phyloP scores from a whole-genome alignment of 1,140 invertebrate genomes.

The Zaprionus ornatus region DNA sequence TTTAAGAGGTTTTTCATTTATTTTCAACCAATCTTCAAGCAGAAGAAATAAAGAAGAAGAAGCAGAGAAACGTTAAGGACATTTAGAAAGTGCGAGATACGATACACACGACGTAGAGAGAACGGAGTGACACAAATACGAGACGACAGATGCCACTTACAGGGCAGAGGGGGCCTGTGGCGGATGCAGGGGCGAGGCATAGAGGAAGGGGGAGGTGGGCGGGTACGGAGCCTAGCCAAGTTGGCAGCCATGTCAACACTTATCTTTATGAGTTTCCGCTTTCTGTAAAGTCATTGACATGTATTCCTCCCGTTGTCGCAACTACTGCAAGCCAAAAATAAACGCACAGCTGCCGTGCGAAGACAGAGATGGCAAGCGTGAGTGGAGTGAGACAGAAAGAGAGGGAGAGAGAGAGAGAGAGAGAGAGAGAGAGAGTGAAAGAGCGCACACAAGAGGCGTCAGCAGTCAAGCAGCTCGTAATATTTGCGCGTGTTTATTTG shows the following conservation, averaged over 20 bases:
- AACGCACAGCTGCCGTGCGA: constrained; percentile 41
- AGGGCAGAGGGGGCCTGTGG: constrained; percentile 9
- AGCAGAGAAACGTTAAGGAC: constrained; percentile 3
- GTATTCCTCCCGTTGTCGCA: constrained; percentile 58
- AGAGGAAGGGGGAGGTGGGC: constrained; percentile 4
- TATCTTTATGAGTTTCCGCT: constrained; percentile 83
- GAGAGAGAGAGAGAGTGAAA: not conserved
- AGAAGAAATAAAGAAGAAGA: constrained; percentile 1
- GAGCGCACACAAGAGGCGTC: constrained; percentile 11
- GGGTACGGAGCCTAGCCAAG: constrained; percentile 51
- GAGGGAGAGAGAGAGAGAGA: not conserved
- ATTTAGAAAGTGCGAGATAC: constrained; percentile 51
- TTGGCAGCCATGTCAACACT: constrained; percentile 81
- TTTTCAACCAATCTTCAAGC: constrained; percentile 29
- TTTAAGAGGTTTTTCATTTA: not conserved
- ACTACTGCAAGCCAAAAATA: constrained; percentile 55
- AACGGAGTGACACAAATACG: constrained; percentile 72
- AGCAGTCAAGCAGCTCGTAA: constrained; percentile 55
- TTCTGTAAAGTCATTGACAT: constrained; percentile 83
- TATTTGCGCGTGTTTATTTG: constrained; percentile 67
- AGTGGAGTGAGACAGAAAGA: not conserved
- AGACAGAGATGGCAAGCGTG: not conserved
- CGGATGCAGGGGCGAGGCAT: not conserved
- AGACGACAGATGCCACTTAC: constrained; percentile 77
- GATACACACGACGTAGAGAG: constrained; percentile 32